Evolutionary conservation across 2,797 vertebrate genomes (phyloP).

Genomic region (Oryzias sinensis): DNA sequence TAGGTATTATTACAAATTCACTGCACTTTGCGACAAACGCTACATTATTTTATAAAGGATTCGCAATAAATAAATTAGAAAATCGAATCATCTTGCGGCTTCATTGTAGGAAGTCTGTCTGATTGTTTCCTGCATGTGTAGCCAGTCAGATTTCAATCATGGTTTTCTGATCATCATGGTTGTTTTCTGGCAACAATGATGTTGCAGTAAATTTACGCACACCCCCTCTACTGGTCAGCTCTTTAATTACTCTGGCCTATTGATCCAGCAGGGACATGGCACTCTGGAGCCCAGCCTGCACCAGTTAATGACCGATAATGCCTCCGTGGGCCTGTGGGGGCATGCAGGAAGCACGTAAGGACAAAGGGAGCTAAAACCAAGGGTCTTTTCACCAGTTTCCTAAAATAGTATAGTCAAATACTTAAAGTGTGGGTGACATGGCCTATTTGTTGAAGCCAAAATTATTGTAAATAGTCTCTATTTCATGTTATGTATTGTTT

Average conservation of each 20-base stretch:
- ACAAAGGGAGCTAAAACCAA: constrained; percentile 54
- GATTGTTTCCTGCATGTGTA: constrained; percentile 27
- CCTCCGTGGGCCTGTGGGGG: constrained; percentile 56
- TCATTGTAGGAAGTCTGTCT: constrained; percentile 17
- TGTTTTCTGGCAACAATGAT: constrained; percentile 76
- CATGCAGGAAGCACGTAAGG: constrained; percentile 39
- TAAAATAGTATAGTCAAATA: too few relatives aligned
- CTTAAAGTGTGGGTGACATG: too few relatives aligned
- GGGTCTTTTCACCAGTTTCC: constrained; percentile 43
- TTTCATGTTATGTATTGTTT: too few relatives aligned
- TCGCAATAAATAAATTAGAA: constrained; percentile 4
- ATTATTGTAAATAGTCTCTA: too few relatives aligned
- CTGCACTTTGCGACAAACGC: constrained; percentile 38
- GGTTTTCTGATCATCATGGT: constrained; percentile 64
- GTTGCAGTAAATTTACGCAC: constrained; percentile 81
- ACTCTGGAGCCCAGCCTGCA: constrained; percentile 70
- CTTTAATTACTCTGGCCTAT: constrained; percentile 86
- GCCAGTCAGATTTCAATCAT: constrained; percentile 43
- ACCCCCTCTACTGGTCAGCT: constrained; percentile 64
- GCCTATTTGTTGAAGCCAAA: too few relatives aligned
- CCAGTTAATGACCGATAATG: constrained; percentile 82
- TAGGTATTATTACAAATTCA: too few relatives aligned
- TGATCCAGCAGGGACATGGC: constrained; percentile 76
- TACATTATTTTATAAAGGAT: neutral
- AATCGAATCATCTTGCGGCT: constrained; percentile 20